Base-by-base conservation (phyloP, 2,797 vertebrate species). In the Syngnathus acus region DNA sequence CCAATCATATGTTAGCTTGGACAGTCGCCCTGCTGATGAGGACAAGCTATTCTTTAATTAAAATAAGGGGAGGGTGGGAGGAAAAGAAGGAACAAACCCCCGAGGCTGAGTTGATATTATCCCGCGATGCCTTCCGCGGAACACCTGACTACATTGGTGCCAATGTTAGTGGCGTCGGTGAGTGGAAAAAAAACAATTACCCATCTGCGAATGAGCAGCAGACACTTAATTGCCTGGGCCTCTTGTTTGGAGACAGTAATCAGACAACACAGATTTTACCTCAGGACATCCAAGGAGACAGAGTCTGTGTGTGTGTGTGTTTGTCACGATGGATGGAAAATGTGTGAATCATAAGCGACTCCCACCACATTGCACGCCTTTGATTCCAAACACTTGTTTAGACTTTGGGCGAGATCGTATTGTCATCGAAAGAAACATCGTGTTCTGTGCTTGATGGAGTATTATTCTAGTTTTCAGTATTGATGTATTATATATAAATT, bases 231-330 rank as follows among this genome's bases (percentile, higher is more conserved):
- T 59, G 78, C 78, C 66, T 71, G 70, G 75, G 65, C 62, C 63
- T 59, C 72, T 77, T 78, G 73, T 82, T 77, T 81, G 69, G 78
- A 74, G 67, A 76, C 74, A 71, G 71, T 82, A 73, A 82, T 85
- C 77, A 84, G 77, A 75, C 71, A 69, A 76, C 72, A 78, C 67
- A 32, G 68, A 68, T 69, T 65, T 45, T 68, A 80, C 77, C 72
- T 72, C 71, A 71, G 69, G 68, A 82, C 74, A 76, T 78, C 58
- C 55, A 64, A 71, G 64, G 64, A 69, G 65, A 62, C 57, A 69
- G 47, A 70, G 57, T 32, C 26, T 72, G 81, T 63, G 21, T 43
- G 62, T 70, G 67, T 59, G 51, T 38, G 62, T 32, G 57, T 42
- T 57, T 40, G 68, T 81, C 70, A 81, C 72, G 72, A 71, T 23